A percentile compares a stretch with the other conserved stretches of the same genome.
These are phyloP conservation scores for Euphonia xanthogaster DNA, from an alignment of 2,797 vertebrate genomes.

Conservation along the genomic window DNA sequence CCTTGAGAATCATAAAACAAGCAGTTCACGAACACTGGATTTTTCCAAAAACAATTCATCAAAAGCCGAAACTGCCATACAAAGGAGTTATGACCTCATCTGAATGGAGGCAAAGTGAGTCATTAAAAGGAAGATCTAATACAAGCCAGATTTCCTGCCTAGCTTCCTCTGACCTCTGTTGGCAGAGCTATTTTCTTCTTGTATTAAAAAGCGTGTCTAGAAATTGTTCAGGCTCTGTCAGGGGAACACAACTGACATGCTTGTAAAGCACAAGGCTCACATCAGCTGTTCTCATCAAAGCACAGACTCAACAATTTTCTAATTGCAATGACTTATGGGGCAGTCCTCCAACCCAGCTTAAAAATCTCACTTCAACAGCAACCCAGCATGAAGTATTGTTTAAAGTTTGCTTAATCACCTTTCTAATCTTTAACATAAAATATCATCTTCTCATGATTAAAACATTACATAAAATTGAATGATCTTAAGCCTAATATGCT, in stretches of 20 bases:
- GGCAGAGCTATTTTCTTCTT: neutral
- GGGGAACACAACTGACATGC: neutral
- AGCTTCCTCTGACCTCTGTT: conserved; percentile 22
- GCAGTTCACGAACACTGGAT: neutral
- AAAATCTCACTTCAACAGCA: neutral
- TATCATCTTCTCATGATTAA: neutral
- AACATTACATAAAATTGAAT: neutral
- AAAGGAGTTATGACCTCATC: conserved; percentile 22
- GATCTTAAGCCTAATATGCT: neutral
- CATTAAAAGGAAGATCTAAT: conserved; percentile 35
- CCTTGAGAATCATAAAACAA: neutral
- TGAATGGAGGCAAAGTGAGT: conserved; percentile 1
- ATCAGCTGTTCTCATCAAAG: neutral
- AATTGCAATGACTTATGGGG: neutral
- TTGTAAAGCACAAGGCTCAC: neutral
- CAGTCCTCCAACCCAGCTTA: neutral
- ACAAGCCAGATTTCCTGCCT: conserved; percentile 15
- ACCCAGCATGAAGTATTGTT: neutral
- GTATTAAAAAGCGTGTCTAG: neutral
- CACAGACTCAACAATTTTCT: neutral
- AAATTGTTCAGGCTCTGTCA: neutral
- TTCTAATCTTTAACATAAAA: neutral
- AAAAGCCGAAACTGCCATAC: neutral
- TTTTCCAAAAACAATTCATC: neutral
- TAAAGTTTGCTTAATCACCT: neutral